Conservation (phyloP, 2,797 vertebrate genomes). For the Siniperca scherzeri region DNA sequence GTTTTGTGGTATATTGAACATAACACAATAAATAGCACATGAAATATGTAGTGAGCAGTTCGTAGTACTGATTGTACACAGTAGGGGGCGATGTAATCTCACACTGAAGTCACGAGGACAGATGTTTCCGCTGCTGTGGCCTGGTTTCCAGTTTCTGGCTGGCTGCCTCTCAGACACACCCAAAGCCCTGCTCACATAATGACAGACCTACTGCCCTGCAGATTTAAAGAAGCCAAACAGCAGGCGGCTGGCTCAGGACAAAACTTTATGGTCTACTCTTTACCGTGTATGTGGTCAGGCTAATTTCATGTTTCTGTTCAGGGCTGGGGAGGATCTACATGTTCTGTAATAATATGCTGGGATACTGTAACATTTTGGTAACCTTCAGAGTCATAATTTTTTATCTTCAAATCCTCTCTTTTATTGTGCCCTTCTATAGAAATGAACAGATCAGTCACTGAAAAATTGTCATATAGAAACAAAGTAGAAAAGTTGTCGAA, state of each 20-base stretch:
- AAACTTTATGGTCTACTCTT: slow-evolving; percentile 26
- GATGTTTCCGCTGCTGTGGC: slow-evolving; percentile 66
- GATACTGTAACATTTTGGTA: slow-evolving; percentile 53
- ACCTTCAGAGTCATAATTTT: slow-evolving; percentile 28
- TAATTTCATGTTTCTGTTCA: slow-evolving; percentile 62
- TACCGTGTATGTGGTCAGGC: slow-evolving; percentile 43
- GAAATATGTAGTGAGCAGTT: not conserved
- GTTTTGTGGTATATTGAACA: not conserved
- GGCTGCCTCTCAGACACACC: slow-evolving; percentile 75
- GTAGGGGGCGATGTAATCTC: slow-evolving; percentile 48
- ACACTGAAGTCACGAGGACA: slow-evolving; percentile 34
- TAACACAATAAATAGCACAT: no score
- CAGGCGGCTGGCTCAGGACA: slow-evolving; percentile 36
- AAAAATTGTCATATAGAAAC: not conserved
- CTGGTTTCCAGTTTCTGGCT: slow-evolving; percentile 69
- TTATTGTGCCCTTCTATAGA: slow-evolving; percentile 7
- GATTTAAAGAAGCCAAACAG: slow-evolving; percentile 55
- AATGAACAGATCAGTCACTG: not conserved
- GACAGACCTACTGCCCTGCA: slow-evolving; percentile 68
- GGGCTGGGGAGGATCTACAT: slow-evolving; percentile 39
- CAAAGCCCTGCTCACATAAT: slow-evolving; percentile 72
- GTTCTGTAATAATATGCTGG: slow-evolving; percentile 65
- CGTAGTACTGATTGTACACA: slow-evolving; percentile 27
- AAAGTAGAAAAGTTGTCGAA: no score
- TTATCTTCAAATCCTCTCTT: slow-evolving; percentile 22